phyloP scores from a whole-genome alignment of 2,113 vertebrate species.

The Puffinus mauretanicus region DNA sequence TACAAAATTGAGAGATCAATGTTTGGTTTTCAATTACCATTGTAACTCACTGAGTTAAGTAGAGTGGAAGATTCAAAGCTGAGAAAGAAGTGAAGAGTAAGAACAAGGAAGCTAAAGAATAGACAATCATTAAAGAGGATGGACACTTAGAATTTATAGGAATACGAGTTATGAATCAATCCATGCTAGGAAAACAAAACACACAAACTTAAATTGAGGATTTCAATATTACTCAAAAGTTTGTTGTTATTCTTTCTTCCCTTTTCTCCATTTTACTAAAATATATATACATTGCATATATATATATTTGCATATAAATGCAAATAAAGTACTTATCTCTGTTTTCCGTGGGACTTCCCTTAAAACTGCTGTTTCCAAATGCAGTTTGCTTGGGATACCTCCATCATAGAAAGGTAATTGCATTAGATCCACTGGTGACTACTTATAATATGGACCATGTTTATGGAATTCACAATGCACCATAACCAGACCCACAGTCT shows the following conservation, averaged over 20 bases:
- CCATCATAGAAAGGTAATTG: background rate
- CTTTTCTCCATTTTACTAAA: background rate
- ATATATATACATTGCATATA: background rate
- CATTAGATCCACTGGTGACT: background rate
- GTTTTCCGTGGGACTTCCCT: background rate
- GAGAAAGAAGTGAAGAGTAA: background rate
- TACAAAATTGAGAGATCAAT: background rate
- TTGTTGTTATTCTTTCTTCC: background rate
- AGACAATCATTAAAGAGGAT: background rate
- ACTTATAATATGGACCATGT: background rate
- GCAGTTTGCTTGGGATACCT: background rate
- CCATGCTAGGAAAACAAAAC: background rate
- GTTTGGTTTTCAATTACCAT: background rate
- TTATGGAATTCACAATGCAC: background rate
- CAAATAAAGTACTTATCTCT: background rate
- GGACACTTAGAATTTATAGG: background rate
- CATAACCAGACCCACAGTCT: background rate
- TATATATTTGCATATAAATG: background rate
- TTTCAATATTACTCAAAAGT: background rate
- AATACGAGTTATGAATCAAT: background rate
- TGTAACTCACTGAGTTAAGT: background rate
- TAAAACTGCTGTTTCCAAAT: background rate
- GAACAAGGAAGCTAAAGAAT: background rate
- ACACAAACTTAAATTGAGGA: background rate
- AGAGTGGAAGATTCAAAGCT: background rate